Conservation (phyloP, 2,113 vertebrate genomes). For the Cromileptes altivelis region DNA sequence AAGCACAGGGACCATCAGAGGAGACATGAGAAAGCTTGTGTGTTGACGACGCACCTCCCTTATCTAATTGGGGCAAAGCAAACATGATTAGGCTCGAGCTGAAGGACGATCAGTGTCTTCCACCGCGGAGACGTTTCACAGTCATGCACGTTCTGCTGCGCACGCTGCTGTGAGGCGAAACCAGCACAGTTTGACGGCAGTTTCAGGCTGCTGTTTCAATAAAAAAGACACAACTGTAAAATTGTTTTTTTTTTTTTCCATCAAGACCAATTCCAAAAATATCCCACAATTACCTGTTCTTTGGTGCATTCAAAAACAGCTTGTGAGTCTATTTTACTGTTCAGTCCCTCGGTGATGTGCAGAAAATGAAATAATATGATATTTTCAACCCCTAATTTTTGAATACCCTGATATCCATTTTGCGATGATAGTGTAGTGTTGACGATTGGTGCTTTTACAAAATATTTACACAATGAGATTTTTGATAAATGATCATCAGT, state of each 20-base stretch:
- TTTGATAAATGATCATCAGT: too few species aligned
- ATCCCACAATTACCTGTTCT: background rate
- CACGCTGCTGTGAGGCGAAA: constrained; percentile 42
- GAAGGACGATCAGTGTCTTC: constrained; percentile 74
- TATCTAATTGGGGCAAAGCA: constrained; percentile 82
- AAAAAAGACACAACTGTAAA: constrained; percentile 1
- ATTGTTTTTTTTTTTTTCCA: background rate
- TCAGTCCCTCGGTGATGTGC: background rate
- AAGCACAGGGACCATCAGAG: constrained; percentile 54
- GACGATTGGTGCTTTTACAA: too few species aligned
- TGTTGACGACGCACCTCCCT: constrained; percentile 74
- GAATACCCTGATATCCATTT: too few species aligned
- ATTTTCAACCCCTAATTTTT: too few species aligned
- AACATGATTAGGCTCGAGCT: constrained; percentile 79
- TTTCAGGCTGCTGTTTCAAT: constrained; percentile 34
- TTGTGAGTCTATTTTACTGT: background rate
- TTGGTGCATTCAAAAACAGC: background rate
- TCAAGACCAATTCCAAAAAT: background rate
- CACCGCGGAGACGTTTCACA: constrained; percentile 56
- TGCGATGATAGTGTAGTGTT: too few species aligned
- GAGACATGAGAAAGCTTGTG: constrained; percentile 64
- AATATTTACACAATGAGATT: too few species aligned
- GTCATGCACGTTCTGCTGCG: constrained; percentile 43
- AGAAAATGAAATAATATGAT: too few species aligned
- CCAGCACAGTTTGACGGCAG: constrained; percentile 18